Base-by-base conservation (phyloP, 2,113 vertebrate genomes). In the Nettapus auritus region DNA sequence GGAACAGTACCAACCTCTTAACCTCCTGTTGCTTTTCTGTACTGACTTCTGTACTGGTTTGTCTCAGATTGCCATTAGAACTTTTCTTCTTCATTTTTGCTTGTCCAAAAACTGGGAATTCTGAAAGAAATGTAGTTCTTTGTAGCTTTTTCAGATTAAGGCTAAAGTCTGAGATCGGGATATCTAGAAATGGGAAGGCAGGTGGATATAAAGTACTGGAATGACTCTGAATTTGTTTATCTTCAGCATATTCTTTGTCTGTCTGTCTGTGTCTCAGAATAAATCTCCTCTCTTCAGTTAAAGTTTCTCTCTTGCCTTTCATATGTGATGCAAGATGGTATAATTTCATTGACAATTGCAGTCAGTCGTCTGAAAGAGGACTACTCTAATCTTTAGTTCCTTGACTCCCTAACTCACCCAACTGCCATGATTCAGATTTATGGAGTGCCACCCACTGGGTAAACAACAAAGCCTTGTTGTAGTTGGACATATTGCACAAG, bases 371-470 rank as follows among this genome's bases (percentile, higher is more conserved):
- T 79, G 64, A 69, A 86, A 70, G 36, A 86, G 0, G 8, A 63
- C 63, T 68, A 21, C 42, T 81, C 34, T 78, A 67, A 55, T 93
- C 93, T 84, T 90, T 81, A 12, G 36, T 55, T 53, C 8, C 2
- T 23, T 63, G 52, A 46, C n/a, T 89, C 29, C 28, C 18, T 78
- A 71, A 82, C 26, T 94, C 26, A 16, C 33, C 62, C 44, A 74
- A 6, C 63, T 52, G 29, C 48, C 25, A n/a, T 71, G 55, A 86
- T 74, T 90, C 29, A 64, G 78, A 62, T 80, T 81, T 60, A 69
- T 83, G 90, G 60, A 60, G 42, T 95, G 70, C 66, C 76, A 94
- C 76, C 62, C 90, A 71, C 77, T 81, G 76, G 21, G 68, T 97
- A 90, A 92, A 88, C 48, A 89, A 26, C 33, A 71, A 95, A 60